Base-by-base conservation (phyloP, 1,140 invertebrate species). In the Zaprionus davidi region DNA sequence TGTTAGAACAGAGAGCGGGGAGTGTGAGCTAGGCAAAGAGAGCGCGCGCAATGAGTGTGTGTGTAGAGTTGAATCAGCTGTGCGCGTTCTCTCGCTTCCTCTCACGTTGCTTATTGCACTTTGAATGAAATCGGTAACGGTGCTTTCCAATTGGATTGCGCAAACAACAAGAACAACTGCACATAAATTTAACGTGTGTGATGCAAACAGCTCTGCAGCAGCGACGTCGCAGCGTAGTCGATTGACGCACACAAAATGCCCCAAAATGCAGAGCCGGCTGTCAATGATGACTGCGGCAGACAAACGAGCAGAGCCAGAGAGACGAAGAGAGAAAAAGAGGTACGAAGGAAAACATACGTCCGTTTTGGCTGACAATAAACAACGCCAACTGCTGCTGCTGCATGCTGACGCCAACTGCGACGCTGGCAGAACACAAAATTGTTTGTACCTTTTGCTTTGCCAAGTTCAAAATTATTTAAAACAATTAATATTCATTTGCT, bases 391-490 rank as follows among this genome's bases (percentile, higher is more conserved):
- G 49, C 36, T 31, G 9, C 2, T 9, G 28, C 2, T 31, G 28
- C 7, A 26, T 31, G 28, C 17, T 60, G 46, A 38, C 49, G 49
- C 17, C 28, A 28, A 59, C 64, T 13, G 73, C 51, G 41, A 57
- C 57, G 36, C 41, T 55, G 22, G 11, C 59, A 36, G 31, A 34
- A 11, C 31, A 34, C 9, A 34, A 11, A 34, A 34, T 11, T 11
- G 34, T 64, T n/a, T 71, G 55, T 76, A 66, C 51, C 44, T 85
- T 68, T 80, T 78, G 75, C 84, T 77, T 79, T 90, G 85, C 86
- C 85, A 90, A 90, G 85, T 90, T 90, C 85, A 90, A 90, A 85
- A 90, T 90, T 90, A 90, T 90, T 90, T 90, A 90, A 90, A 82
- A 90, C 85, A 90, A 90, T 90, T 90, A 90, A 90, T 90, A 90